Evolutionary conservation across 2,888 invertebrate genomes (phyloP).

Genomic region (Agrotis segetum): DNA sequence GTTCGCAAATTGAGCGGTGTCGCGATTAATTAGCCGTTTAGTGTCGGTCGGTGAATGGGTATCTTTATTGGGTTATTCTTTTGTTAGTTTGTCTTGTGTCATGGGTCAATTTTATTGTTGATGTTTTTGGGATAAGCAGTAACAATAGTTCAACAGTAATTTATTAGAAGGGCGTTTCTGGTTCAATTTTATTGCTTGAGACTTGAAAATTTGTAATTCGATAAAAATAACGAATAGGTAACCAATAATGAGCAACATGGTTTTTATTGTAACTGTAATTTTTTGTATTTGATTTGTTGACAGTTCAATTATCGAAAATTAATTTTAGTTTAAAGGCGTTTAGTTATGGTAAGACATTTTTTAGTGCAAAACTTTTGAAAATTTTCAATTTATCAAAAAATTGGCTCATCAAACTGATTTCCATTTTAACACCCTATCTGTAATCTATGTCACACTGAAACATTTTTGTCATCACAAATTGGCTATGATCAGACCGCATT

Average conservation of each 20-base stretch:
- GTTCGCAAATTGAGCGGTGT: constrained; percentile 81
- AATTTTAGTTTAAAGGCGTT: too few relatives aligned
- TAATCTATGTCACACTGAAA: constrained; percentile 26
- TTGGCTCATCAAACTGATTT: too few relatives aligned
- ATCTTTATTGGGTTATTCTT: constrained; percentile 64
- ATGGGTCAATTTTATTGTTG: constrained; percentile 61
- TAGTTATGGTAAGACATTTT: background rate
- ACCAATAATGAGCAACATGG: too few relatives aligned
- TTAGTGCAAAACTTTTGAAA: background rate
- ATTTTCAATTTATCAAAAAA: too few relatives aligned
- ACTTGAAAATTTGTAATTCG: background rate
- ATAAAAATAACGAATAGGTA: too few relatives aligned
- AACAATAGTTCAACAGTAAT: constrained; percentile 8
- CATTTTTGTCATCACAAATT: constrained; percentile 45
- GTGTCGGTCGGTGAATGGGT: constrained; percentile 74
- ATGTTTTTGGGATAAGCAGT: constrained; percentile 16
- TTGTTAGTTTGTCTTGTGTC: constrained; percentile 56
- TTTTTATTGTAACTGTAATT: too few relatives aligned
- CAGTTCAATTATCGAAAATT: too few relatives aligned
- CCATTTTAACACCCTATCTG: too few relatives aligned
- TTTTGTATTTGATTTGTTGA: too few relatives aligned
- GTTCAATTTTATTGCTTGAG: background rate
- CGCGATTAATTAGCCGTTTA: constrained; percentile 84
- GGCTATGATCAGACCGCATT: constrained; percentile 58
- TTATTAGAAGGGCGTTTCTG: background rate